Base-by-base conservation (phyloP, 1,140 invertebrate species). In the Ceratina australensis region DNA sequence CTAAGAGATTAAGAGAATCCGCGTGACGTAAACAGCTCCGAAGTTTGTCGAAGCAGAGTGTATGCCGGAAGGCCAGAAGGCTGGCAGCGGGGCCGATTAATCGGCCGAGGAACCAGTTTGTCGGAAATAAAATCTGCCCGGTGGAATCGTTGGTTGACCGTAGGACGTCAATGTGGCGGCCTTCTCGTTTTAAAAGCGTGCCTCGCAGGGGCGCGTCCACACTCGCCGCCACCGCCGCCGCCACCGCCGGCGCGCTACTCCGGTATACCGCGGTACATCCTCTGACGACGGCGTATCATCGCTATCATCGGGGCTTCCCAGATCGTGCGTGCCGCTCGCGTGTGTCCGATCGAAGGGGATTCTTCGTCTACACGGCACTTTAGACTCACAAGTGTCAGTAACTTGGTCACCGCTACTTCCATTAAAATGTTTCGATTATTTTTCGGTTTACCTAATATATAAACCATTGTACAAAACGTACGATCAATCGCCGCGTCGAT, bases 81-180 rank as follows among this genome's bases (percentile, higher is more conserved):
- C 49, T 57, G 77, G 81, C 85, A 87, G 87, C 85, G 85, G 87
- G 85, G 87, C 87, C 90, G 88, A 91, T 91, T 90, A 91, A 91
- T 91, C 90, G 90, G 81, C 86, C 84, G 73, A 79, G 86, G 89
- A 89, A 90, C 90, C 89, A 90, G 90, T 90, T 91, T 90, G 90
- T 90, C 90, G 90, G 89, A 90, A 90, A 91, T 91, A 90, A 91
- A 91, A 91, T 90, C 87, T 90, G 87, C 86, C 18, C 84, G 82
- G 42, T 79, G 64, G 81, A 83, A 89, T 88, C 88, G 87, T 89
- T 68, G 83, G 80, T 85, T 86, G 81, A 85, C 84, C 85, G 84
- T 81, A 81, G 80, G 78, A 79, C 84, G 83, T 89, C 84, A 88
- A 84, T 82, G 79, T 67, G 73, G 64, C 76, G 71, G 61, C 75